Conservation (phyloP, 2,113 vertebrate genomes). For the Lucifuga dentata region DNA sequence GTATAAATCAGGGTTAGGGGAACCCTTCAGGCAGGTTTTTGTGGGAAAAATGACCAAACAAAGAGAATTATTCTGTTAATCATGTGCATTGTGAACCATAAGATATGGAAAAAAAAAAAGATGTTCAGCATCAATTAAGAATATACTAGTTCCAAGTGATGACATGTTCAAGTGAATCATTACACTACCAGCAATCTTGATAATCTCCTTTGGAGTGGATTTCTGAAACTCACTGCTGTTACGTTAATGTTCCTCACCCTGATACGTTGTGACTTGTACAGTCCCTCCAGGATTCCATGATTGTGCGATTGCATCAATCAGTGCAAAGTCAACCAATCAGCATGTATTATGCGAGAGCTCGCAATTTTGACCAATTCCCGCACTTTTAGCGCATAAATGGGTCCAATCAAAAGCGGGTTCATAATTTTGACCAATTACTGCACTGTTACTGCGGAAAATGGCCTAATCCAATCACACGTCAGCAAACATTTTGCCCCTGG, state of each 20-base stretch:
- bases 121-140: conserved; percentile 40
- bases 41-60: conserved; percentile 37
- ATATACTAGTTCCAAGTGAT: conserved; percentile 32
- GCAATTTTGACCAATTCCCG: too few species aligned
- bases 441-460: too few species aligned
- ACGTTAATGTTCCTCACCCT: conserved; percentile 8
- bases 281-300: too few species aligned
- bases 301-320: too few species aligned
- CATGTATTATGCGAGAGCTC: too few species aligned
- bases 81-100: conserved; percentile 36
- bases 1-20: conserved; percentile 44
- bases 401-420: too few species aligned
- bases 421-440: too few species aligned
- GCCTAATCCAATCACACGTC: too few species aligned
- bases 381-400: too few species aligned
- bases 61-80: conserved; percentile 41
- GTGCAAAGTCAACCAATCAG: too few species aligned
- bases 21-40: conserved; percentile 35
- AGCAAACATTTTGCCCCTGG: too few species aligned
- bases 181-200: conserved; percentile 12
- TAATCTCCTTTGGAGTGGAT: conserved; percentile 20
- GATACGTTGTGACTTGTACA: too few species aligned
- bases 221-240: conserved; percentile 8
- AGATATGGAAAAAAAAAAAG: conserved; percentile 15
- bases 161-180: conserved; percentile 7